These are phyloP conservation scores for Taeniopygia guttata DNA, from an alignment of 2,797 vertebrate species.

Conservation along the genomic window DNA sequence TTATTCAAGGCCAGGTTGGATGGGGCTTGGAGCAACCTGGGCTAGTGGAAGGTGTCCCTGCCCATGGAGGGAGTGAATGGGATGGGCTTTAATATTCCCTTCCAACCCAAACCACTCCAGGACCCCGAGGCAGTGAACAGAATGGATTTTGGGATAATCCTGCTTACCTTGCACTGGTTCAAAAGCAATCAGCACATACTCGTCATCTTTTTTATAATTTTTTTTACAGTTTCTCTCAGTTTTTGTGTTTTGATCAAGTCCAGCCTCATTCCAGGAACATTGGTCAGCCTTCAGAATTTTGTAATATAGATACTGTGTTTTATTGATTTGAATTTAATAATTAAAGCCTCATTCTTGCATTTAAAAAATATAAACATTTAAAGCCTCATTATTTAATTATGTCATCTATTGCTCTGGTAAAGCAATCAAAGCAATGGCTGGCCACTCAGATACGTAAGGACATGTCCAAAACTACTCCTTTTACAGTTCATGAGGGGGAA, in stretches of 20 bases:
- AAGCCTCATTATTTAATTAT: background rate
- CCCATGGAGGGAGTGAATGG: background rate
- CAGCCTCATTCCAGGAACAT: background rate
- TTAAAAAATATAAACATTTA: background rate
- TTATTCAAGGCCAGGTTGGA: background rate
- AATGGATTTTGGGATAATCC: background rate
- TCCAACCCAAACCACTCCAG: background rate
- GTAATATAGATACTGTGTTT: background rate
- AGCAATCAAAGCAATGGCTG: background rate
- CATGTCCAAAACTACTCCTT: background rate
- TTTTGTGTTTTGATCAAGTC: background rate
- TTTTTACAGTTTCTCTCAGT: background rate
- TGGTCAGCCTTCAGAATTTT: background rate
- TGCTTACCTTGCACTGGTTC: background rate
- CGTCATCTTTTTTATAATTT: accelerated
- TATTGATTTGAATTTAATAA: background rate
- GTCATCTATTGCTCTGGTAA: background rate
- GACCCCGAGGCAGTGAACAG: background rate
- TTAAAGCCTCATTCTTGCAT: background rate
- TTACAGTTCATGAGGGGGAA: background rate
- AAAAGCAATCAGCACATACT: background rate
- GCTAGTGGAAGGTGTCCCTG: background rate
- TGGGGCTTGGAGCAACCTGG: background rate
- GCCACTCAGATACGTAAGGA: background rate
- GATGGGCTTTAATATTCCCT: background rate